Percentiles rank a stretch among this genome's conserved stretches.
Evolutionary conservation across 2,888 invertebrate genomes (phyloP).

Genomic region (Heliconius erato): DNA sequence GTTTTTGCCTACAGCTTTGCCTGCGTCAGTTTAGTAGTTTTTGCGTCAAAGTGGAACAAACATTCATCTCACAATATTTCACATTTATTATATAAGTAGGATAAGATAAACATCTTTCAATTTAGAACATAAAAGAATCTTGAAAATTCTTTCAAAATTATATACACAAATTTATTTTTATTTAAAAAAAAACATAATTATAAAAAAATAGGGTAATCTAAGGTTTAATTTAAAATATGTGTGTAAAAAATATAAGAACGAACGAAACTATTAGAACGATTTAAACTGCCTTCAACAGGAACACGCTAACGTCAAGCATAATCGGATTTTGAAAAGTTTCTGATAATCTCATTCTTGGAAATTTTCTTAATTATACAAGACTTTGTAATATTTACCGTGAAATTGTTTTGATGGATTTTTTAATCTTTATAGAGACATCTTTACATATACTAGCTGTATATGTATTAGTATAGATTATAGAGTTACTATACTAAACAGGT

Average conservation of each 20-base stretch:
- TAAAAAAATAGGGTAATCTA: background rate
- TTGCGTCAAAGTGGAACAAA: no score
- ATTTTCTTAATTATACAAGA: background rate
- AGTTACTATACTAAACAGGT: no score
- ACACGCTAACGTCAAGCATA: background rate
- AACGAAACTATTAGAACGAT: background rate
- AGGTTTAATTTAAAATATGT: background rate
- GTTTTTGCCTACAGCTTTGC: background rate
- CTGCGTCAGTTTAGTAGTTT: background rate
- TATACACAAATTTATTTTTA: background rate
- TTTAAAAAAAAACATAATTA: background rate
- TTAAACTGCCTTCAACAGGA: background rate
- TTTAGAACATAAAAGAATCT: no score
- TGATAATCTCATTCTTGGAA: background rate
- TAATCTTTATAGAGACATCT: background rate
- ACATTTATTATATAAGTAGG: no score
- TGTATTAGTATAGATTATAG: no score
- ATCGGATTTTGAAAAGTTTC: slow-evolving; percentile 5
- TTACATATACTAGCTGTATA: no score
- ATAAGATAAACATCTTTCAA: no score
- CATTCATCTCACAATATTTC: no score
- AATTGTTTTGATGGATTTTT: background rate
- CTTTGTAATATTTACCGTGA: background rate
- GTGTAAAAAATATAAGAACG: background rate
- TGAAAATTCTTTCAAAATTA: no score